Base-by-base conservation (phyloP, 2,113 vertebrate genomes). In the Pongo pygmaeus region DNA sequence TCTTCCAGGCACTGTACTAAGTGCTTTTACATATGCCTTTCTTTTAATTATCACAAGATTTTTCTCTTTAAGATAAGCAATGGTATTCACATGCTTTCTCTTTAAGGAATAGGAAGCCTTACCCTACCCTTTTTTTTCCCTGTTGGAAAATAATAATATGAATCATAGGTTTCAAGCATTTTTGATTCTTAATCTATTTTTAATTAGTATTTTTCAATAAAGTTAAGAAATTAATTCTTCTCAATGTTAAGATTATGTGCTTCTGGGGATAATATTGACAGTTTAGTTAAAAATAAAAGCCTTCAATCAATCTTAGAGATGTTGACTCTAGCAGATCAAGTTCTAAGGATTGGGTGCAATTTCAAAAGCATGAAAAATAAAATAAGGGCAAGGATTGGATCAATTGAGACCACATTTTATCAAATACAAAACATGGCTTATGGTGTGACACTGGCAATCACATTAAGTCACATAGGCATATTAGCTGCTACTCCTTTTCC, bases 161-260 rank as follows among this genome's bases (percentile, higher is more conserved):
- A 97, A n/a, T 74, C 35, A 67, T 25, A 81, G 46, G 6, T 32
- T 94, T 81, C 67, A 92, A 93, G 23, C 8, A 55, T 22, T 67
- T 95, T n/a, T 35, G 25, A 48, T 52, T 55, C 35, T 96, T 93
- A 95, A 88, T 72, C 35, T 86, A 84, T 88, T 43, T 95, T 94
- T 38, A 94, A 40, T 92, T 61, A 78, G 64, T 81, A 67, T 48
- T 79, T 92, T 81, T n/a, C 1, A 91, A 72, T 40, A 57, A 83
- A 84, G 20, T 85, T 79, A 84, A 79, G 30, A 90, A 72, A n/a
- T 46, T 14, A 96, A 89, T 16, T 70, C 18, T 77, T 92, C 27
- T 94, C 13, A 13, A 8, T 74, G 67, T 83, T 78, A 50, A 79
- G 38, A 83, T 13, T 50, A 57, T 16, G 35, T 7, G 32, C 22